Percentiles rank a stretch among this genome's conserved stretches.
Conservation (phyloP, 2,888 invertebrate genomes). For the Hyposoter dolosus region DNA sequence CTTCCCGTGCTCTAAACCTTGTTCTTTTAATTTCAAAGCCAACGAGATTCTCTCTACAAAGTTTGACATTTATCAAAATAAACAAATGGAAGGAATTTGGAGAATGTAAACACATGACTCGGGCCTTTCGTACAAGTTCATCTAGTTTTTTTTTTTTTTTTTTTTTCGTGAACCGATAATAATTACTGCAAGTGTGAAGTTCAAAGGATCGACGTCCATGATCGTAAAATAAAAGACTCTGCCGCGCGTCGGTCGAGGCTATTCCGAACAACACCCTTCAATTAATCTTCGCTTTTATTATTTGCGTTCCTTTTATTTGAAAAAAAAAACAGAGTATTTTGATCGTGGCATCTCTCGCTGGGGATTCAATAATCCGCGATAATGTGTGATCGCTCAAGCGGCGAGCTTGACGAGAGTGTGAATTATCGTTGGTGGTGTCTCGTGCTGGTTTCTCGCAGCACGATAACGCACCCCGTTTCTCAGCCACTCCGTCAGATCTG, state of each 20-base stretch:
- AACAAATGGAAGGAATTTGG: neutral
- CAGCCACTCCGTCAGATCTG: constrained; percentile 59
- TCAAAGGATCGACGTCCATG: neutral
- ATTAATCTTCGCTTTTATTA: neutral
- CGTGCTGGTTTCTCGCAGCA: constrained; percentile 68
- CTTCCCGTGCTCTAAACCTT: neutral
- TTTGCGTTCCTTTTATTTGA: neutral
- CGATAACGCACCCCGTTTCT: constrained; percentile 67
- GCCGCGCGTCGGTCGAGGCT: neutral
- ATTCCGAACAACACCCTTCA: neutral
- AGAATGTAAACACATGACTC: neutral
- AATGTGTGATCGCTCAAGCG: constrained; percentile 61
- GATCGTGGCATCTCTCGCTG: neutral
- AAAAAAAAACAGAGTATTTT: constrained; percentile 1
- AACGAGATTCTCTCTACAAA: neutral
- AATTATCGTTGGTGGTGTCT: constrained; percentile 67
- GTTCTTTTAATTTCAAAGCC: neutral
- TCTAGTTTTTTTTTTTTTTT: neutral
- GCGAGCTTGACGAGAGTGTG: constrained; percentile 65
- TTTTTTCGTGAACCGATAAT: neutral
- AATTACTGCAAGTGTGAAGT: neutral
- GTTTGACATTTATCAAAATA: neutral
- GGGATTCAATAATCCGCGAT: constrained; percentile 60
- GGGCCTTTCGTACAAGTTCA: neutral
- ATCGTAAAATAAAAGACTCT: neutral